Conservation (phyloP, 2,888 invertebrate species). For the Nemoura dubitans region DNA sequence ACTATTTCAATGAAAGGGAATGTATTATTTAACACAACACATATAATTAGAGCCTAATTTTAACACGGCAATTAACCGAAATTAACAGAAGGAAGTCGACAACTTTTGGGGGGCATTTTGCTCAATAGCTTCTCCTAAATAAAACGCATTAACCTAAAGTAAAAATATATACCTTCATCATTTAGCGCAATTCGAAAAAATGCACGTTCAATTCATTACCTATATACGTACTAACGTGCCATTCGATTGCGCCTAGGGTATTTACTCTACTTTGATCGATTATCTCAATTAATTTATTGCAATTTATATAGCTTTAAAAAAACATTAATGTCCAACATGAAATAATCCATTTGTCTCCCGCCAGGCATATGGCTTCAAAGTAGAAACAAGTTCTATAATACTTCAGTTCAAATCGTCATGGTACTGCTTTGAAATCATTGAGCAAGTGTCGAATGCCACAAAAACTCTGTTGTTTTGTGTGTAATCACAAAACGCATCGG, state of each 20-base stretch:
- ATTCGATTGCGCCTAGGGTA: neutral
- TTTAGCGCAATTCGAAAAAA: neutral
- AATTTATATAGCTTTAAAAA: neutral
- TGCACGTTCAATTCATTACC: neutral
- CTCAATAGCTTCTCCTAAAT: neutral
- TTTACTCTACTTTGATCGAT: neutral
- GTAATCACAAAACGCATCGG: neutral
- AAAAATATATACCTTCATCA: neutral
- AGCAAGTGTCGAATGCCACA: neutral
- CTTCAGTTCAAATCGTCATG: neutral
- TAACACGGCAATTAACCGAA: neutral
- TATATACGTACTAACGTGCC: no score
- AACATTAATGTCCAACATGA: neutral
- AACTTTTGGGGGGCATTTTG: neutral
- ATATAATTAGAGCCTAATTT: neutral
- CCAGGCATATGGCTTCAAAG: neutral
- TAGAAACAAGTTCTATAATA: neutral
- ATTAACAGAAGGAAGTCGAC: neutral
- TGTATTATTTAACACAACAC: neutral
- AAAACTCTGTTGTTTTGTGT: neutral
- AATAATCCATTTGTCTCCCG: neutral
- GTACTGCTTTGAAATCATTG: neutral
- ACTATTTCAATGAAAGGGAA: neutral
- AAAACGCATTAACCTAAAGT: neutral
- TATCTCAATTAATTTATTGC: conserved; percentile 7